Conservation (phyloP, 2,797 vertebrate genomes). For the Sebastes diploproa region DNA sequence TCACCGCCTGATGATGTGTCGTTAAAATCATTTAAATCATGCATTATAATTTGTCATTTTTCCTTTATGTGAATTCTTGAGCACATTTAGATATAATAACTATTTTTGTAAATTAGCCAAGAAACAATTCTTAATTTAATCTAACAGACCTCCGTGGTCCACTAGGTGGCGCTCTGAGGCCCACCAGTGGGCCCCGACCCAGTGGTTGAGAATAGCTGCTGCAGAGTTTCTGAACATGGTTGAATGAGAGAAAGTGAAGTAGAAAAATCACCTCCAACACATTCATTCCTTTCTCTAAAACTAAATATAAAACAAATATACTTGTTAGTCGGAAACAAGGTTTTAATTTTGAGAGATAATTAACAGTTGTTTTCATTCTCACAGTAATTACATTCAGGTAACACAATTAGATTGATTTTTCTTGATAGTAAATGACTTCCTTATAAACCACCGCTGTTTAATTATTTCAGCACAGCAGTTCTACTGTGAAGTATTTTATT, state of each 20-base stretch:
- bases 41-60: neutral
- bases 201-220: too few species aligned
- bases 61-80: too few species aligned
- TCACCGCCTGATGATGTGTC: too few species aligned
- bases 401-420: neutral
- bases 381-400: neutral
- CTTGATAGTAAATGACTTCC: neutral
- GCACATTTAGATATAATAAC: too few species aligned
- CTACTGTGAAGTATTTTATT: neutral
- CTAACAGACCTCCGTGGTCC: too few species aligned
- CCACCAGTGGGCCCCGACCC: too few species aligned
- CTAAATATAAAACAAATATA: neutral
- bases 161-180: too few species aligned
- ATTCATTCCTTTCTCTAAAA: neutral
- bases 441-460: neutral
- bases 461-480: neutral
- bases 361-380: neutral
- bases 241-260: neutral
- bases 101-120: too few species aligned
- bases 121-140: too few species aligned
- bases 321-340: neutral
- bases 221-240: neutral
- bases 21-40: too few species aligned
- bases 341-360: neutral
- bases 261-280: neutral